Evolutionary conservation across 2,797 vertebrate genomes (phyloP), one percentile per base, ranked within the genome.

Genomic region (Anniella stebbinsi): DNA sequence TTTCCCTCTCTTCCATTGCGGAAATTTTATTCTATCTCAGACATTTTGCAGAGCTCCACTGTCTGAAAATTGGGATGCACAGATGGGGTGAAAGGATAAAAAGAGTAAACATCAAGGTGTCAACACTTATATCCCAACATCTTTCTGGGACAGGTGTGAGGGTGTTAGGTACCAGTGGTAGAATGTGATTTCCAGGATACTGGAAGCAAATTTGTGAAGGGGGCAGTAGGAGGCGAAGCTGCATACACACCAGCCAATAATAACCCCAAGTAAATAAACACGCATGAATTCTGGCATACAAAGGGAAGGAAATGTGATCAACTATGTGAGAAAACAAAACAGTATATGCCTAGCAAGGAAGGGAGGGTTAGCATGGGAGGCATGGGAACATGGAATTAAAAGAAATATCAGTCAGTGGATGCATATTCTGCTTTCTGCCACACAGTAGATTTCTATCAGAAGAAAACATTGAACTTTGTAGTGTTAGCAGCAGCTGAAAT

Each of bases 381-480:
- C 21, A 70, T 88, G 76, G 85, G 77, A 57, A 80, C 90, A 18
- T 28, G 93, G 28, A 85, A 92, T 95, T 96, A 95, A 96, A 96
- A 96, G 93, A 96, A 96, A 95, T 96, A 97, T 94, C 91, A 95
- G 90, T 95, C 96, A 93, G 51, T 57, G 77, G 90, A 87, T 89
- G 84, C 87, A 88, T 90, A 95, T 96, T 95, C 96, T 87, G 94
- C 95, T 95, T 95, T 97, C 96, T 95, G 94, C 95, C 93, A 89
- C 90, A 90, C 88, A 89, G 95, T 91, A 92, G 96, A 96, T 97
- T 89, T 96, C 96, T 96, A 93, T 96, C 95, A 93, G 97, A 97
- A 98, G 97, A 98, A 97, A 98, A 98, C 98, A 97, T 97, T 98
- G 98, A 98, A 98, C 98, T 98, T 98, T 97, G 98, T 98, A 97